A percentile compares a stretch with the other conserved stretches of the same genome.
Conservation (phyloP, 1,140 invertebrate genomes). For the Pseudoatta argentina region DNA sequence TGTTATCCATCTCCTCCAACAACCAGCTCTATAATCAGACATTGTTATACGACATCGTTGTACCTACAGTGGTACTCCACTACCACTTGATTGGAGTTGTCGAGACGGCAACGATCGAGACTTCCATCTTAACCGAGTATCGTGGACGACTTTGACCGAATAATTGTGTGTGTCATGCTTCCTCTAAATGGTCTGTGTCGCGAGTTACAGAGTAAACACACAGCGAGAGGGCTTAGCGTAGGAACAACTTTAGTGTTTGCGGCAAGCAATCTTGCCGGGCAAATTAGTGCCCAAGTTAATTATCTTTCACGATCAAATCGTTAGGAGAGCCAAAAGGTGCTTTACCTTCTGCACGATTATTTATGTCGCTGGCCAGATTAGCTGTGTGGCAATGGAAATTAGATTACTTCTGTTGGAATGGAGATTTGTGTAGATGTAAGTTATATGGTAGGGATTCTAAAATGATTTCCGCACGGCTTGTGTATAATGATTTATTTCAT, state of each 20-base stretch:
- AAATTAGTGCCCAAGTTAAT: slow-evolving; percentile 57
- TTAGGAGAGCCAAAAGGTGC: slow-evolving; percentile 9
- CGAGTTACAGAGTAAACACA: slow-evolving; percentile 43
- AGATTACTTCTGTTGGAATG: slow-evolving; percentile 8
- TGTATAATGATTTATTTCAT: neutral
- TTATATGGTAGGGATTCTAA: neutral
- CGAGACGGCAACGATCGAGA: slow-evolving; percentile 12
- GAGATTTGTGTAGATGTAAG: neutral
- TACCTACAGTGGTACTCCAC: neutral
- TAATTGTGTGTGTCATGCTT: slow-evolving; percentile 54
- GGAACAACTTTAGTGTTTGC: slow-evolving; percentile 49
- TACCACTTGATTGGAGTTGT: slow-evolving; percentile 53
- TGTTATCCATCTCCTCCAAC: neutral
- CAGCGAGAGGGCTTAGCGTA: slow-evolving; percentile 16
- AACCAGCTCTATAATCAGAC: slow-evolving; percentile 9
- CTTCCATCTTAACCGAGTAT: slow-evolving; percentile 19
- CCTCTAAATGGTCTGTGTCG: slow-evolving; percentile 45
- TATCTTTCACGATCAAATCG: slow-evolving; percentile 42
- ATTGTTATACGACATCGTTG: slow-evolving; percentile 34
- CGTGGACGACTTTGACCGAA: slow-evolving; percentile 44
- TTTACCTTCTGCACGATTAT: slow-evolving; percentile 31
- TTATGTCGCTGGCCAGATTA: slow-evolving; percentile 46
- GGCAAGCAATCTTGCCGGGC: slow-evolving; percentile 54
- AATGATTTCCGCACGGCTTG: neutral
- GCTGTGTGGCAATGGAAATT: slow-evolving; percentile 33